Base-by-base conservation (phyloP, 2,797 vertebrate genomes). In the Propithecus deckenii region DNA sequence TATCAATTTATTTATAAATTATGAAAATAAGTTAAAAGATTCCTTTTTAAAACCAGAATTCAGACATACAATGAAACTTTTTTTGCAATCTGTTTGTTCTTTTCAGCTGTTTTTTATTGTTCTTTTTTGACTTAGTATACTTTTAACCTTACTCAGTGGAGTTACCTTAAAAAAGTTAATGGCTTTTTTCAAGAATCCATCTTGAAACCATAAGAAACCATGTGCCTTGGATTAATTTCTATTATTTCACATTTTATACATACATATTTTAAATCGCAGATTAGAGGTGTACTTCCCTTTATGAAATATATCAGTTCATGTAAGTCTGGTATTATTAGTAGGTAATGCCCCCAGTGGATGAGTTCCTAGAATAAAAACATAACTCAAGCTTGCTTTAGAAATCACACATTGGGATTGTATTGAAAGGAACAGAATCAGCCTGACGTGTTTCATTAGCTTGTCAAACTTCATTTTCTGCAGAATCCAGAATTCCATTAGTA, bases 141-240 rank as follows among this genome's bases (percentile, higher is more conserved):
- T 86, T 80, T 88, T 78, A 67, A 12, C 22, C 38, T 79, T 91
- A 52, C 18, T 72, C 57, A 35, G 43, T 32, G 46, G 18, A 79
- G 5, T 61, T 96, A 89, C 41, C 35, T 76, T 96, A n/a, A 79
- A 87, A 67, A 67, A 84, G 86, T 74, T 52, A 71, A 71, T 71
- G 46, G 3, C 0, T 14, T 89, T 95, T 91, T 41, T n/a, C 41
- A 80, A 86, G 92, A 86, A 35, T 46, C 52, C 81, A 75, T 95
- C 63, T 96, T 96, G 93, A 97, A 96, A 75, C 28, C 15, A 87
- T 96, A 92, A 96, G 83, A 95, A 96, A 65, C 38, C 63, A 93
- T 93, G 50, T 80, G 91, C n/a, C 84, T 95, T 96, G 84, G 65
- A 89, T 91, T 50, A 35, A 30, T 85, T 76, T 95, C 72, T 94